phyloP scores from a whole-genome alignment of 2,888 invertebrate species.

The Pollenia amentaria region DNA sequence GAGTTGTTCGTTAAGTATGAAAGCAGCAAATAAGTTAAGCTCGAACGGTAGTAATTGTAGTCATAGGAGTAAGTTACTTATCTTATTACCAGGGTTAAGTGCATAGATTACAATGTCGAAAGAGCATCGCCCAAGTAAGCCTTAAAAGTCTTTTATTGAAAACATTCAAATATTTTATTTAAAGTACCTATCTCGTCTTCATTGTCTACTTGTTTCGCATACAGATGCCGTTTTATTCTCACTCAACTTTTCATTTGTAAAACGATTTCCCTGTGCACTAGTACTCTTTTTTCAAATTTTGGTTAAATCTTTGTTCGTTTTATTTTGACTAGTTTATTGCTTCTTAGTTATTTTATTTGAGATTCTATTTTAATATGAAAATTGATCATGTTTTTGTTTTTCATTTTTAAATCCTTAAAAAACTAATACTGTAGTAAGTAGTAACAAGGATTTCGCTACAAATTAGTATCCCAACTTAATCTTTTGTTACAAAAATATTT shows the following conservation, averaged over 20 bases:
- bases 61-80: constrained; percentile 74
- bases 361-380: background rate
- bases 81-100: constrained; percentile 76
- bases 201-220: background rate
- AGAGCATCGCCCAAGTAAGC: constrained; percentile 73
- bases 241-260: constrained; percentile 46
- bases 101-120: constrained; percentile 74
- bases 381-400: constrained; percentile 12
- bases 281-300: background rate
- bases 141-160: constrained; percentile 58
- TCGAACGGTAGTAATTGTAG: constrained; percentile 65
- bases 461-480: background rate
- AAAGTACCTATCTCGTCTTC: background rate
- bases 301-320: constrained; percentile 14
- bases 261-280: background rate
- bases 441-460: background rate
- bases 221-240: constrained; percentile 41
- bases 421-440: background rate
- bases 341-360: background rate
- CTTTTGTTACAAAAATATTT: constrained; percentile 11
- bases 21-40: constrained; percentile 45
- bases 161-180: constrained; percentile 8
- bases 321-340: background rate
- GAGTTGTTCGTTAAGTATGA: constrained; percentile 2
- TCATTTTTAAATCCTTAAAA: background rate